Evolutionary conservation across 2,113 vertebrate genomes (phyloP).

Genomic region (Peucedramus taeniatus): DNA sequence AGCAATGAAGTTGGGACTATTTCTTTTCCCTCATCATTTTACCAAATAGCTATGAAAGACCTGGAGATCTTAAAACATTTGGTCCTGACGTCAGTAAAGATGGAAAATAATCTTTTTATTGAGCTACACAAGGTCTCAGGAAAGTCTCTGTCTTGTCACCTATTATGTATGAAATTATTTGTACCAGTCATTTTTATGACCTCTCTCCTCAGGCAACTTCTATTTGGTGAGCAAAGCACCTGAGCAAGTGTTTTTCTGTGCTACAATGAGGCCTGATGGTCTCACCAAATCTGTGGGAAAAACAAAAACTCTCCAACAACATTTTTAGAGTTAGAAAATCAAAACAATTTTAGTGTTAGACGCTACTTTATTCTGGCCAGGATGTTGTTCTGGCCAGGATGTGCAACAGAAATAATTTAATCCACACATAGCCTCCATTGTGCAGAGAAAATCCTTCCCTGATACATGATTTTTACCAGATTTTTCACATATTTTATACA

Average conservation of each 20-base stretch:
- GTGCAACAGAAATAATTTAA: background rate
- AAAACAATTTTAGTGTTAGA: background rate
- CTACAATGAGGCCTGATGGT: accelerated
- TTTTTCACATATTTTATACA: background rate
- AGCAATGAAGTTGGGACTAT: background rate
- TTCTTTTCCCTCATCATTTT: background rate
- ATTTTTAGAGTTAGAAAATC: background rate
- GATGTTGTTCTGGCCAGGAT: background rate
- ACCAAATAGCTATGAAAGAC: background rate
- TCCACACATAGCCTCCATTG: background rate
- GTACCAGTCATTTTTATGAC: background rate
- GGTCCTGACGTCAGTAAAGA: background rate
- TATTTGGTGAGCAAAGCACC: background rate
- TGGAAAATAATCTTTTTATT: background rate
- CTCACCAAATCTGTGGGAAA: accelerated
- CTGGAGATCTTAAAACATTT: background rate
- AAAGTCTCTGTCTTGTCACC: background rate
- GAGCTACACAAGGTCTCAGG: background rate
- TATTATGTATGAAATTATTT: background rate
- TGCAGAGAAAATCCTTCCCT: background rate
- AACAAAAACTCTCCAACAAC: background rate
- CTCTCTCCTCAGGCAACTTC: background rate
- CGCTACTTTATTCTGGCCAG: background rate
- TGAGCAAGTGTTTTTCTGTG: background rate
- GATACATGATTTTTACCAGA: background rate